Evolutionary conservation across 2,113 vertebrate genomes (phyloP).

Genomic region (Brachyistius frenatus): DNA sequence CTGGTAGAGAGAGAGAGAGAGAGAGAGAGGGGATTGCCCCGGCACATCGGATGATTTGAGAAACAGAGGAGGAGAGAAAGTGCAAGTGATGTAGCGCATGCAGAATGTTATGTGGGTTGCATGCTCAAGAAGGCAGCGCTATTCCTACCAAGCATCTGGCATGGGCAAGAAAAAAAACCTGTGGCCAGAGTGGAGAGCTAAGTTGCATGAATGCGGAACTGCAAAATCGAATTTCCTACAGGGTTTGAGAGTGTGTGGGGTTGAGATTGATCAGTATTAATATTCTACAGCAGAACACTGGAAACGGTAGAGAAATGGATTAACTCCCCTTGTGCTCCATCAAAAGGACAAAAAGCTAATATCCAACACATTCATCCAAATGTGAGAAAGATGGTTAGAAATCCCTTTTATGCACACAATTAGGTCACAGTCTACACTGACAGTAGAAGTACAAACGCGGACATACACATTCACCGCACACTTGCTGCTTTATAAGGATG

Average conservation of each 20-base stretch:
- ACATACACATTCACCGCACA: conserved; percentile 34
- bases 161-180: conserved; percentile 22
- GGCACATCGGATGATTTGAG: conserved; percentile 51
- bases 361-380: conserved; percentile 6
- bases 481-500: conserved; percentile 72
- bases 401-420: conserved; percentile 19
- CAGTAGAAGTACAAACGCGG: conserved; percentile 24
- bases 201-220: conserved; percentile 17
- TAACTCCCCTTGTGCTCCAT: not conserved
- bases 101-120: conserved; percentile 60
- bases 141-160: conserved; percentile 30
- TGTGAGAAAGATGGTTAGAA: conserved; percentile 10
- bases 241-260: conserved; percentile 28
- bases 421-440: conserved; percentile 15
- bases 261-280: conserved; percentile 10
- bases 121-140: conserved; percentile 49
- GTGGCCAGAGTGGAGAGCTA: conserved; percentile 27
- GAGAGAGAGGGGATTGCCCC: conserved; percentile 37
- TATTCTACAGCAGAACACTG: conserved; percentile 16
- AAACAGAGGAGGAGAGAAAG: conserved; percentile 54
- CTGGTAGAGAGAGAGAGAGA: not conserved
- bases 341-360: conserved; percentile 22
- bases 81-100: conserved; percentile 58
- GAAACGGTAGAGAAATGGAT: conserved; percentile 26
- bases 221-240: conserved; percentile 59